Base-by-base conservation (phyloP, 2,113 vertebrate genomes). In the Indicator maculatus region DNA sequence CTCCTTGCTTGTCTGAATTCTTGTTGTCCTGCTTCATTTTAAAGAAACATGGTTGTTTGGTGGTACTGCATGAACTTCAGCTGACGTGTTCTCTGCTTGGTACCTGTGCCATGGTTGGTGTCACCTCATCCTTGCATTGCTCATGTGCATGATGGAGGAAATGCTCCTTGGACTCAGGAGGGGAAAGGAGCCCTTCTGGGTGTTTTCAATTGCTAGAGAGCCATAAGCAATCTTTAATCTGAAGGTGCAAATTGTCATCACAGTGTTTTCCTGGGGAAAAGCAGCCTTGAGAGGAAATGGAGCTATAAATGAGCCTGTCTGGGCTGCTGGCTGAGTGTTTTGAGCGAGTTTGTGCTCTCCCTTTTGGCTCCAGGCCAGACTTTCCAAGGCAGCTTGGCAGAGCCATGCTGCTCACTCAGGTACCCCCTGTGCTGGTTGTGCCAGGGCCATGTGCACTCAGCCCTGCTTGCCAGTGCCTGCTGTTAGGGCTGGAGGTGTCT, bases 301-400 rank as follows among this genome's bases (percentile, higher is more conserved):
- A 91, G 82, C 91, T 71, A 38, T 92, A 77, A 82, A 89, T 67
- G 92, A 91, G 75, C 56, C 90, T 77, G 92, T 75, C 87, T 60
- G 84, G 80, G 86, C 83, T 95, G 63, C 89, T 92, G 89, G 61
- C 44, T 53, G 86, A 65, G 55, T 18, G 84, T 69, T 94, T 14
- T 20, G 76, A 85, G 74, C 0, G 12, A 13, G 64, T 59, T 75
- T 59, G 74, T 85, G 89, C 84, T 83, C 82, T 89, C 75, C 58
- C 52, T 44, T 9, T 23, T 67, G 87, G 86, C 80, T 19, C 0
- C 16, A 5, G 39, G 72, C 79, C 88, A 82, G 69, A 53, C 93
- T 86, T 85, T 50, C 58, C 19, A 3, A 64, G 78, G 93, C 89
- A 60, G 78, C 91, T 55, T 70, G 90, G 95, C 90, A 73, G 83